These are phyloP conservation scores for Callosobruchus maculatus DNA, from an alignment of 2,888 invertebrate species.

Conservation along the genomic window DNA sequence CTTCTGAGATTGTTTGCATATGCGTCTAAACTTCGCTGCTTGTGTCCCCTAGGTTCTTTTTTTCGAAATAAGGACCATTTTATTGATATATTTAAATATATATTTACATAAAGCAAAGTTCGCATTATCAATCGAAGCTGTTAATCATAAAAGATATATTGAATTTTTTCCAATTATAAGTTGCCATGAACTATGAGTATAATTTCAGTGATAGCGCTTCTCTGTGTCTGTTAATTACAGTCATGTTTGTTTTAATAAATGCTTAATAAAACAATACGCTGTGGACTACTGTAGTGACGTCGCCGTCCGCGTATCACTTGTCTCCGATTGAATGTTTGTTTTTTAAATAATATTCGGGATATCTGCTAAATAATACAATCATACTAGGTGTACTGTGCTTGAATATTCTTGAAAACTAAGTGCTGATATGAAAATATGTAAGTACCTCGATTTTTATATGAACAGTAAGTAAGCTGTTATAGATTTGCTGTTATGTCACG, in stretches of 20 bases:
- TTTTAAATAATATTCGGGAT: not conserved
- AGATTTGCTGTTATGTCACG: too few species aligned
- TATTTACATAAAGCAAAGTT: not conserved
- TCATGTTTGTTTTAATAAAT: not conserved
- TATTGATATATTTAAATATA: too few species aligned
- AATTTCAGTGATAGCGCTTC: not conserved
- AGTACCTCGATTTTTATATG: not conserved
- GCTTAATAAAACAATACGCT: not conserved
- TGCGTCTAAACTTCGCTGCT: too few species aligned
- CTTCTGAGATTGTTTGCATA: too few species aligned
- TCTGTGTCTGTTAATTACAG: too few species aligned
- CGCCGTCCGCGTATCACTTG: not conserved
- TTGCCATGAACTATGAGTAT: not conserved
- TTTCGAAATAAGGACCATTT: too few species aligned
- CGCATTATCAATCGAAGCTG: not conserved
- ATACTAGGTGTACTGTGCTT: not conserved
- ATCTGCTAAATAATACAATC: too few species aligned
- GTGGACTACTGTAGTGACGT: not conserved
- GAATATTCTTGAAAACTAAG: not conserved
- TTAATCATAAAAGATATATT: conserved; percentile 5
- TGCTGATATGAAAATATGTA: not conserved
- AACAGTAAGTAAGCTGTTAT: too few species aligned
- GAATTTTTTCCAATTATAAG: not conserved
- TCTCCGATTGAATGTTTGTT: not conserved
- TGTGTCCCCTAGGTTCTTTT: too few species aligned